These are phyloP conservation scores for Drosophila anomelani DNA, from an alignment of 2,888 invertebrate species.

Conservation along the genomic window DNA sequence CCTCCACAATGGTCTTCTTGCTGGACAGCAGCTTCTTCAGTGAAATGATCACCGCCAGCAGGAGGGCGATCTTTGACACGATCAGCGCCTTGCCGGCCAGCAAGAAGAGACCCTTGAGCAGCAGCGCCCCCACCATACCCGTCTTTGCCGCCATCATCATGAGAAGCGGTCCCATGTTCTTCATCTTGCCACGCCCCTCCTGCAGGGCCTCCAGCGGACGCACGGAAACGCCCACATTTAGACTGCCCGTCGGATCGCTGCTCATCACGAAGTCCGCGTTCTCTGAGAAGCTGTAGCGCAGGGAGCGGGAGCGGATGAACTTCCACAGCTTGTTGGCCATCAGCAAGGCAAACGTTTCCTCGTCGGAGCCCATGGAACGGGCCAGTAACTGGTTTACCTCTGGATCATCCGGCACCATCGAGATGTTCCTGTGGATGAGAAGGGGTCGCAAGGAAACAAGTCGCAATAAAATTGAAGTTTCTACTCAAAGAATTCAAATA, in stretches of 20 bases:
- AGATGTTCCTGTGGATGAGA: constrained; percentile 69
- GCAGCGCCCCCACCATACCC: constrained; percentile 91
- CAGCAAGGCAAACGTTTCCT: constrained; percentile 87
- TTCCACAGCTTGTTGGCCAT: constrained; percentile 91
- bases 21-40: constrained; percentile 91
- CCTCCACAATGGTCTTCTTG: constrained; percentile 89
- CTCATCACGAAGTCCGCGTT: constrained; percentile 92
- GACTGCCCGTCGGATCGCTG: constrained; percentile 88
- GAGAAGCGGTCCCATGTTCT: constrained; percentile 89
- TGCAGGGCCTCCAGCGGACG: constrained; percentile 87
- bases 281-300: constrained; percentile 91
- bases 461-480: background rate
- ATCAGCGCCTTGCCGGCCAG: constrained; percentile 94
- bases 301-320: constrained; percentile 90
- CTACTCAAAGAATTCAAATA: background rate
- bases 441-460: background rate
- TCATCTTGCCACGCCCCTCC: constrained; percentile 90
- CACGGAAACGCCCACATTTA: constrained; percentile 88
- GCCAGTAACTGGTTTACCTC: constrained; percentile 87
- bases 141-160: constrained; percentile 92
- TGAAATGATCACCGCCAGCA: constrained; percentile 92
- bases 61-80: constrained; percentile 92
- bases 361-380: constrained; percentile 85
- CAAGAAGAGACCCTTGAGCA: constrained; percentile 92
- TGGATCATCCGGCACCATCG: constrained; percentile 84